Percentiles rank a stretch among this genome's conserved stretches.
Evolutionary conservation across 1,140 invertebrate species (phyloP).

Genomic region (Neodiprion virginianus): DNA sequence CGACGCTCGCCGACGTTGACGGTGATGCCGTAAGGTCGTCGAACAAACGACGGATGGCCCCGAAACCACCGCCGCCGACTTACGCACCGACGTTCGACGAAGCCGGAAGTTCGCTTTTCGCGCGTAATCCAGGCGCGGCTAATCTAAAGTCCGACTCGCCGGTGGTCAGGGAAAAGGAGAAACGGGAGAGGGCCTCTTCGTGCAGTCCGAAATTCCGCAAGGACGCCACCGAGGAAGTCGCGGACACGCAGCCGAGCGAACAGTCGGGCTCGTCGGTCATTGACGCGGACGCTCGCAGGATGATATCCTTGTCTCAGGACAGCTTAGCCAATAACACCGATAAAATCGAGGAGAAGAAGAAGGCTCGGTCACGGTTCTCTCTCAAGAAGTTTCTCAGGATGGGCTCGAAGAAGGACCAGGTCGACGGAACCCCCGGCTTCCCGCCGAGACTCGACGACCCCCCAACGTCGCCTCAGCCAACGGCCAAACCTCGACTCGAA

Average conservation of each 20-base stretch:
- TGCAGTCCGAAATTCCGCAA: conserved; percentile 70
- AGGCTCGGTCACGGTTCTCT: conserved; percentile 72
- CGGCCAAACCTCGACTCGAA: conserved; percentile 72
- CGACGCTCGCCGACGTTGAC: conserved; percentile 4
- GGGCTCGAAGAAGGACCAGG: conserved; percentile 70
- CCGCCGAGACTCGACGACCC: conserved; percentile 45
- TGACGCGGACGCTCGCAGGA: conserved; percentile 71
- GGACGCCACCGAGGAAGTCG: conserved; percentile 44
- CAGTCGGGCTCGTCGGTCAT: conserved; percentile 46
- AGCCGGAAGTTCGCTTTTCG: conserved; percentile 49
- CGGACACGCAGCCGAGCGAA: conserved; percentile 9
- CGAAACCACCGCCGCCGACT: conserved; percentile 68
- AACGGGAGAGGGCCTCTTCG: conserved; percentile 71
- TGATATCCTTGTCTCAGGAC: conserved; percentile 75
- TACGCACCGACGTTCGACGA: conserved; percentile 58
- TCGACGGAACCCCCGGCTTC: conserved; percentile 58
- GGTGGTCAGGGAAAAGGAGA: conserved; percentile 77
- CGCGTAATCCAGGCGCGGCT: conserved; percentile 64
- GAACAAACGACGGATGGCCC: conserved; percentile 67
- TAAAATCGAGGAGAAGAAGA: conserved; percentile 67
- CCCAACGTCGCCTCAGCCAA: conserved; percentile 59
- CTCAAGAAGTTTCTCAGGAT: conserved; percentile 84
- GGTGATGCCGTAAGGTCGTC: conserved; percentile 44
- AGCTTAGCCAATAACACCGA: conserved; percentile 62
- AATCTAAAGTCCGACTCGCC: conserved; percentile 69